phyloP scores from a whole-genome alignment of 2,113 vertebrate genomes.

The Tylochromis polylepis region DNA sequence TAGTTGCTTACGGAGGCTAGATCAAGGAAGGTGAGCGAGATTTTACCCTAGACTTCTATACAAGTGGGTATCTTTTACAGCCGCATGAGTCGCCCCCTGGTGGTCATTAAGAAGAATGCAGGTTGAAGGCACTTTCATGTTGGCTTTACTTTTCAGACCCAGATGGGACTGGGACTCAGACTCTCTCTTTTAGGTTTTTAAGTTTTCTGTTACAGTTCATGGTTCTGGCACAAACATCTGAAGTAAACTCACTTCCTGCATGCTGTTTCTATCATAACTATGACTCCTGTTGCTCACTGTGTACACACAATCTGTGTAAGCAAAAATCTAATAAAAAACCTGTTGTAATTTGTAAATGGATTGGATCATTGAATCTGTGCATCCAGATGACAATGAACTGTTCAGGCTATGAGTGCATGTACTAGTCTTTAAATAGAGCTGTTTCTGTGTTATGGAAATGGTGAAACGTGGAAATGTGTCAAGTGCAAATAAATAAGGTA shows the following conservation, averaged over 20 bases:
- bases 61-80: not conserved
- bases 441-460: not conserved
- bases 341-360: not conserved
- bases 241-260: not conserved
- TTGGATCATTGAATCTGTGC: not conserved
- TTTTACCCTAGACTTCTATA: not conserved
- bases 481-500: not conserved
- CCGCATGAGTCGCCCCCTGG: not conserved
- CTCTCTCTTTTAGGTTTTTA: not conserved
- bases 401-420: not conserved
- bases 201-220: not conserved
- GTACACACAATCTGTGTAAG: not conserved
- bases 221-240: not conserved
- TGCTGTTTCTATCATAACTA: not conserved
- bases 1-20: not conserved
- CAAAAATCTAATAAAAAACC: not conserved
- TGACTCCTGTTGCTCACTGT: not conserved
- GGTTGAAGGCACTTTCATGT: not conserved
- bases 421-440: not conserved
- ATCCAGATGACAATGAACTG: not conserved
- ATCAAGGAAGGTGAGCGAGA: not conserved
- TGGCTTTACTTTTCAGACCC: not conserved
- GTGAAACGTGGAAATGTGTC: not conserved
- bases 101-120: not conserved
- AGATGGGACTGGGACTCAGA: no score